phyloP scores from a whole-genome alignment of 2,113 vertebrate species.

The Danionella cerebrum region DNA sequence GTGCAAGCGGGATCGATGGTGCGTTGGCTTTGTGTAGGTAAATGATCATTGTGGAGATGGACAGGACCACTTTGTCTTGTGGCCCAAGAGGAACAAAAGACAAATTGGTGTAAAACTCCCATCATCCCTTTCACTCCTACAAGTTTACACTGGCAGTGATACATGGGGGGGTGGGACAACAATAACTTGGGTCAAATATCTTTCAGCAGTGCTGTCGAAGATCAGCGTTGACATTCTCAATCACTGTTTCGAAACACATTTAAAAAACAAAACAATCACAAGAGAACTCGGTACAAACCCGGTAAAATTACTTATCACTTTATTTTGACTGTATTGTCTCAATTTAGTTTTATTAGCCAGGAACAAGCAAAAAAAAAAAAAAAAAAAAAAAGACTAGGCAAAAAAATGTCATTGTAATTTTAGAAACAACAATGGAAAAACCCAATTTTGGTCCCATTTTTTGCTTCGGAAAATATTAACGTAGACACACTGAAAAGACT shows the following conservation, averaged over 20 bases:
- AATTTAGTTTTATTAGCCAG: no score
- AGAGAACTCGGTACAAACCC: no score
- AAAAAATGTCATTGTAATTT: no score
- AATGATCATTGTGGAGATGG: constrained; percentile 52
- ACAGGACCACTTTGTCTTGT: constrained; percentile 56
- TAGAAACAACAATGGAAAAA: no score
- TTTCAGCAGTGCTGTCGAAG: not conserved
- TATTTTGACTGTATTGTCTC: no score
- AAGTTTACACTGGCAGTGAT: constrained; percentile 25
- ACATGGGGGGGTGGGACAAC: not conserved
- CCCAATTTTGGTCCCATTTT: no score
- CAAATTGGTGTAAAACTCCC: constrained; percentile 50
- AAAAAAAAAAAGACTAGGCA: no score
- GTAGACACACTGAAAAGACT: no score
- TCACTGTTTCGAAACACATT: not conserved
- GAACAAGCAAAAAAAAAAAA: no score
- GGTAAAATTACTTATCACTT: no score
- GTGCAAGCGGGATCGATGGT: constrained; percentile 45
- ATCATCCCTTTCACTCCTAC: constrained; percentile 41
- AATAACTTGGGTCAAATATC: not conserved
- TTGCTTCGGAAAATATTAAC: no score
- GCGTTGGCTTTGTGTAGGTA: constrained; percentile 62
- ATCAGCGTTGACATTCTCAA: not conserved
- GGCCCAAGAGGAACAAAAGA: constrained; percentile 49
- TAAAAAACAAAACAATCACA: no score